phyloP scores from a whole-genome alignment of 2,888 invertebrate species.

The Suillia variegata region DNA sequence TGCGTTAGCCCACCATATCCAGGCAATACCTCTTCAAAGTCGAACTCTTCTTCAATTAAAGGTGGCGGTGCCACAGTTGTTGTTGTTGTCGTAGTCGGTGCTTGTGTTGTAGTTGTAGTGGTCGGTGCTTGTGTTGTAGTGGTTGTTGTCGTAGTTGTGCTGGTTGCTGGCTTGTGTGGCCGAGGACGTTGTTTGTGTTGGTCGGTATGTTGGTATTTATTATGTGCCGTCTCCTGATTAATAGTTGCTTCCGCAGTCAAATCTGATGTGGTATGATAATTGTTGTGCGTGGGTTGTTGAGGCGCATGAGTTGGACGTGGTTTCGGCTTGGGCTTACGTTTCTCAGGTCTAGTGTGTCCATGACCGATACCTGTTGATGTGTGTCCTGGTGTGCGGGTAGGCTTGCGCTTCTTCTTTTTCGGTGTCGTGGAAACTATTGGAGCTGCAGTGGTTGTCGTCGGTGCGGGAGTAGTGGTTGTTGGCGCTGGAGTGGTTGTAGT shows the following conservation, averaged over 20 bases:
- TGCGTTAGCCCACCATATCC: too few species aligned
- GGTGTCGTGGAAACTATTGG: background rate
- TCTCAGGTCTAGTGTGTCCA: conserved; percentile 20
- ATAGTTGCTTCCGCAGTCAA: conserved; percentile 22
- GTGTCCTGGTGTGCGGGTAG: conserved; percentile 36
- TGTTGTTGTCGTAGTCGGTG: conserved; percentile 22
- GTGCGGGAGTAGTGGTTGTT: conserved; percentile 9
- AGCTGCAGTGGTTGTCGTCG: background rate
- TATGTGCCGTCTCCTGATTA: conserved; percentile 21
- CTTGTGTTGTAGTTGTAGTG: conserved; percentile 32
- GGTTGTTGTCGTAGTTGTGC: conserved; percentile 31
- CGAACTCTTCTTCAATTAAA: background rate
- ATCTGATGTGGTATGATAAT: conserved; percentile 13
- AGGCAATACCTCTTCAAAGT: too few species aligned
- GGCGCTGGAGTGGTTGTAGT: conserved; percentile 5
- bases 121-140: conserved; percentile 32
- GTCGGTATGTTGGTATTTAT: conserved; percentile 24
- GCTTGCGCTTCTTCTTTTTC: conserved; percentile 2
- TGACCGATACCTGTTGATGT: background rate
- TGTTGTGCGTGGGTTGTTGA: background rate
- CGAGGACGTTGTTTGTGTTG: conserved; percentile 33
- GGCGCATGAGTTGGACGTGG: conserved; percentile 10
- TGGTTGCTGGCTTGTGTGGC: conserved; percentile 36
- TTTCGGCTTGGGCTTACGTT: conserved; percentile 27
- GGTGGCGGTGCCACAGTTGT: conserved; percentile 18